These are phyloP conservation scores for Cylloceria caligata DNA, from an alignment of 2,888 invertebrate species.

Conservation along the genomic window DNA sequence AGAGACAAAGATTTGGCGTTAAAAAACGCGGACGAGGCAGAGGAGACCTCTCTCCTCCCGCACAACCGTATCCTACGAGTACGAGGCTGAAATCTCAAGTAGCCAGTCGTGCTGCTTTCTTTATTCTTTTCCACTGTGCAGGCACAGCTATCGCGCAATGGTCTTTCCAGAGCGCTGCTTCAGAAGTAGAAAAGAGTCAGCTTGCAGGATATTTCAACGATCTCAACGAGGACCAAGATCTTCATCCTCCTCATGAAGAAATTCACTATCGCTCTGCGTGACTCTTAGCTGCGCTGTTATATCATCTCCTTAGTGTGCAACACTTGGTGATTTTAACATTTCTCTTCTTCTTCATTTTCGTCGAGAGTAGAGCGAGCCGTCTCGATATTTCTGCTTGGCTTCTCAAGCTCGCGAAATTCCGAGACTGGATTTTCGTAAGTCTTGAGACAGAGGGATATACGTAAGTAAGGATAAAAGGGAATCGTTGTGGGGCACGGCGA, in stretches of 20 bases:
- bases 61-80: conserved; percentile 69
- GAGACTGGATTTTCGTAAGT: conserved; percentile 27
- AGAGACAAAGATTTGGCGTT: conserved; percentile 75
- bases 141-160: conserved; percentile 47
- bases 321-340: conserved; percentile 65
- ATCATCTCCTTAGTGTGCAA: conserved; percentile 16
- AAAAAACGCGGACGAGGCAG: conserved; percentile 83
- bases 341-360: conserved; percentile 22
- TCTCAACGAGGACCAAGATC: conserved; percentile 41
- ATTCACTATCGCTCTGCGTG: conserved; percentile 55
- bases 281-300: conserved; percentile 27
- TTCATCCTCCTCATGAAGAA: conserved; percentile 37
- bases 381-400: conserved; percentile 33
- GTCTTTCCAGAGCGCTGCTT: conserved; percentile 51
- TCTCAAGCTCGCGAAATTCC: background rate
- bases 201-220: conserved; percentile 55
- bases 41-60: conserved; percentile 74
- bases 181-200: conserved; percentile 46
- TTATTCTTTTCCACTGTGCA: conserved; percentile 34
- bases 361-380: background rate
- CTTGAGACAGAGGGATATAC: conserved; percentile 6
- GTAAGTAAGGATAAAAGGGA: conserved; percentile 1
- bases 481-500: conserved; percentile 16
- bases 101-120: conserved; percentile 67
- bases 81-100: conserved; percentile 81